A percentile compares a stretch with the other conserved stretches of the same genome.
phyloP scores from a whole-genome alignment of 92 coral and sea anemone genomes.

The Bergia puertoricense region DNA sequence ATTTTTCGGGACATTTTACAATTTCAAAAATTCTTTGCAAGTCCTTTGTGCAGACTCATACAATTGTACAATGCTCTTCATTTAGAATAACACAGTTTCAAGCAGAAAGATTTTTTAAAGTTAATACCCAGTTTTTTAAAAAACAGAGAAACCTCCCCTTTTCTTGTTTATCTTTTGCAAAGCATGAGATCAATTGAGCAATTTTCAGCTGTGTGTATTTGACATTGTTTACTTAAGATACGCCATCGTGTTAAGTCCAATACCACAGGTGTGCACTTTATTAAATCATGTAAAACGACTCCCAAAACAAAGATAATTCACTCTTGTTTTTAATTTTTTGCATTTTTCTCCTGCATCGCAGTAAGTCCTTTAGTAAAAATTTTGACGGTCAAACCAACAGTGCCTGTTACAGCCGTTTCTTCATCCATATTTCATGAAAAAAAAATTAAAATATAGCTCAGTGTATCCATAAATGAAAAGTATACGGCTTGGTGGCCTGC shows the following conservation, averaged over 20 bases:
- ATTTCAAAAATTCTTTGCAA: no score
- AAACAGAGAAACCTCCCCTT: not conserved
- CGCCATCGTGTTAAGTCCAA: not conserved
- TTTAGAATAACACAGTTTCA: no score
- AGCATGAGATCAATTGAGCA: not conserved
- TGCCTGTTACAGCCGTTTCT: no score
- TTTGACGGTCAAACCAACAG: no score
- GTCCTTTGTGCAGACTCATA: not conserved
- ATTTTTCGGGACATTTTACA: no score
- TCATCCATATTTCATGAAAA: not conserved
- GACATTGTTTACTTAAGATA: constrained; percentile 20
- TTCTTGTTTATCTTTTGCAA: not conserved
- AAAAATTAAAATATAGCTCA: not conserved
- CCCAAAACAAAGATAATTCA: not conserved
- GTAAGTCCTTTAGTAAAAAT: not conserved
- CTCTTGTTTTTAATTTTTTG: not conserved
- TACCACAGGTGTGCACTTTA: constrained; percentile 10
- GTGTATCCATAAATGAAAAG: not conserved
- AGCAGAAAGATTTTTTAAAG: not conserved
- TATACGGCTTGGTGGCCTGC: not conserved
- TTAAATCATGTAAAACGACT: constrained; percentile 21
- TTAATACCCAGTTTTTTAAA: no score
- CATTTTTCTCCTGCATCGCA: not conserved
- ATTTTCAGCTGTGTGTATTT: not conserved
- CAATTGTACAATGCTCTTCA: not conserved